Conservation (phyloP, 1,140 invertebrate genomes). For the Trissolcus basalis region DNA sequence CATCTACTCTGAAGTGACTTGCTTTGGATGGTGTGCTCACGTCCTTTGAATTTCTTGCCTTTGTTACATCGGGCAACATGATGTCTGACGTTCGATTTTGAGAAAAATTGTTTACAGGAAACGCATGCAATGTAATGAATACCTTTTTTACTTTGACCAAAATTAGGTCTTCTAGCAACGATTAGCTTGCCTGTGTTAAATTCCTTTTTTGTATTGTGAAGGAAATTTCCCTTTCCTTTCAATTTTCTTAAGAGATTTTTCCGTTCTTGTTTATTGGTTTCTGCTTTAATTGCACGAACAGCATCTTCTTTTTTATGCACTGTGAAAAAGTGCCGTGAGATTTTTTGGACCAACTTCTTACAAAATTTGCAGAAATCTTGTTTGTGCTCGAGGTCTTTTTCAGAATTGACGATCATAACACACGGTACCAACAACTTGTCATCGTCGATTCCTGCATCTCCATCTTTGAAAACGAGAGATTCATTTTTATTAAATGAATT, state of each 20-base stretch:
- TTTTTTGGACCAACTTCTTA: conserved; percentile 35
- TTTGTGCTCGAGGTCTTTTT: too few relatives aligned
- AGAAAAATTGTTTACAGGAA: conserved; percentile 35
- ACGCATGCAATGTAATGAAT: conserved; percentile 26
- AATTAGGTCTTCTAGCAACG: conserved; percentile 45
- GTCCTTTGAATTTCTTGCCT: conserved; percentile 5
- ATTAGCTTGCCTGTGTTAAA: conserved; percentile 45
- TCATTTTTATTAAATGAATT: too few relatives aligned
- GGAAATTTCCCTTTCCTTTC: conserved; percentile 38
- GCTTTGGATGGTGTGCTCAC: conserved; percentile 9
- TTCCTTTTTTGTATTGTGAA: conserved; percentile 31
- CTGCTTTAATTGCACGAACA: conserved; percentile 27
- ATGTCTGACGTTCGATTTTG: conserved; percentile 25
- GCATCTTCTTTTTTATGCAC: conserved; percentile 25
- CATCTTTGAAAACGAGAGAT: too few relatives aligned
- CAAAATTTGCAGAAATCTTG: conserved; percentile 52
- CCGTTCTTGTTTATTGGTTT: conserved; percentile 15
- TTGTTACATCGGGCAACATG: conserved; percentile 17
- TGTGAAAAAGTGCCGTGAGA: conserved; percentile 36
- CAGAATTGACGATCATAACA: too few relatives aligned
- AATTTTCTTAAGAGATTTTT: conserved; percentile 24
- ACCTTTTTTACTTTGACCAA: conserved; percentile 13
- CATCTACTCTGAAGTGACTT: conserved; percentile 1
- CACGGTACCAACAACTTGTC: too few relatives aligned
- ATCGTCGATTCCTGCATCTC: too few relatives aligned